Conservation (phyloP, 2,888 invertebrate genomes). For the Drosophila paramelanica region DNA sequence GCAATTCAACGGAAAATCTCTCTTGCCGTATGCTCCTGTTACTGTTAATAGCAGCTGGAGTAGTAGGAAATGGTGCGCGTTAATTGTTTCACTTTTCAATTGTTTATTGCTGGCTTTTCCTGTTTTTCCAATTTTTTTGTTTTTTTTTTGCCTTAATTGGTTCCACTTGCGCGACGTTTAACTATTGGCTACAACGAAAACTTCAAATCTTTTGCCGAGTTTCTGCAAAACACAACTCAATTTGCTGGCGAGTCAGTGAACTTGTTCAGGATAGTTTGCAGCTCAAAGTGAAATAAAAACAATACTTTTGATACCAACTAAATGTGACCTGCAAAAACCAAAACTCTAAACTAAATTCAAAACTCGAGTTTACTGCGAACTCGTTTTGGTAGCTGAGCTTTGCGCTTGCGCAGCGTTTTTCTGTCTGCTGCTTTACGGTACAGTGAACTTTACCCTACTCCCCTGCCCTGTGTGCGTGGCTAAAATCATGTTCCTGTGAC, state of each 20-base stretch:
- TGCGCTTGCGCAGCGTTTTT: slow-evolving; percentile 73
- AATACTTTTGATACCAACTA: slow-evolving; percentile 9
- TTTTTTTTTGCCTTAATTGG: slow-evolving; percentile 64
- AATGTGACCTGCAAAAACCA: slow-evolving; percentile 23
- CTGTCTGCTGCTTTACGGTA: slow-evolving; percentile 71
- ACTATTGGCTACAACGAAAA: slow-evolving; percentile 45
- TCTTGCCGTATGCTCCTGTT: slow-evolving; percentile 16
- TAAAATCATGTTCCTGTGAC: slow-evolving; percentile 74
- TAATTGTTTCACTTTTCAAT: slow-evolving; percentile 52
- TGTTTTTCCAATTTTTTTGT: slow-evolving; percentile 27
- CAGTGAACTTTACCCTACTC: slow-evolving; percentile 65
- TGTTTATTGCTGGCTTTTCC: slow-evolving; percentile 52
- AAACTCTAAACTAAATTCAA: slow-evolving; percentile 3
- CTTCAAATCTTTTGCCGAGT: slow-evolving; percentile 40
- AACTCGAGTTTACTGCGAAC: slow-evolving; percentile 32
- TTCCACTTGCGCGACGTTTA: slow-evolving; percentile 72
- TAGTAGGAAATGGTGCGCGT: slow-evolving; percentile 56
- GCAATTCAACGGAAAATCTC: slow-evolving; percentile 8
- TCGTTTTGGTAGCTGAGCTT: slow-evolving; percentile 68
- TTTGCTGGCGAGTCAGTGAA: slow-evolving; percentile 57
- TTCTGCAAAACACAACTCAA: slow-evolving; percentile 6
- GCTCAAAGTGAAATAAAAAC: background rate
- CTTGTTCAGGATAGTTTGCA: slow-evolving; percentile 31
- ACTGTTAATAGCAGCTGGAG: slow-evolving; percentile 18
- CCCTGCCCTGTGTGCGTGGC: slow-evolving; percentile 15